Conservation (phyloP, 2,888 invertebrate species). For the Dicranocentrus wangi region DNA sequence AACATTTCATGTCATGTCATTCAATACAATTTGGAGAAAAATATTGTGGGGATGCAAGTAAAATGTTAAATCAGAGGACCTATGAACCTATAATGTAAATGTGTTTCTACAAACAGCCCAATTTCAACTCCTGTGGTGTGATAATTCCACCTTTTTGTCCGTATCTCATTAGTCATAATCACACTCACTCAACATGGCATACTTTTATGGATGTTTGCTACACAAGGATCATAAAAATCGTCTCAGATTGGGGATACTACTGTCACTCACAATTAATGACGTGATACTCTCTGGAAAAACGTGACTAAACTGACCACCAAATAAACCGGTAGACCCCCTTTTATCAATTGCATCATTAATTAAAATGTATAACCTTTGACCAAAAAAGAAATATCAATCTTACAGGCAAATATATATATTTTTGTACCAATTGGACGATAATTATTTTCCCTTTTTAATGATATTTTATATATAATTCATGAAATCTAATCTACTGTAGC, state of each 20-base stretch:
- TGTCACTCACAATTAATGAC: too few species aligned
- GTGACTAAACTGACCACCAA: constrained; percentile 44
- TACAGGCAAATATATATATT: neutral
- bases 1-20: too few species aligned
- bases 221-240: neutral
- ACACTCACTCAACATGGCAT: neutral
- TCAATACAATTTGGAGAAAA: neutral
- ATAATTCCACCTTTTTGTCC: constrained; percentile 22
- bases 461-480: too few species aligned
- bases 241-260: too few species aligned
- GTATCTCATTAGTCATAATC: constrained; percentile 7
- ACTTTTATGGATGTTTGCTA: too few species aligned
- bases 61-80: neutral
- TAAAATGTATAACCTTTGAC: constrained; percentile 8
- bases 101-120: neutral
- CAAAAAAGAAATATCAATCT: neutral
- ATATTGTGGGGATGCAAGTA: neutral
- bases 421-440: neutral
- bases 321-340: constrained; percentile 28
- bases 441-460: neutral
- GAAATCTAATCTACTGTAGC: too few species aligned
- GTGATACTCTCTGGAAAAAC: constrained; percentile 29
- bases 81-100: neutral
- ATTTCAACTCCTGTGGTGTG: constrained; percentile 10
- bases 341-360: neutral